Conservation (phyloP, 2,797 vertebrate species). For the Mergus octosetaceus region DNA sequence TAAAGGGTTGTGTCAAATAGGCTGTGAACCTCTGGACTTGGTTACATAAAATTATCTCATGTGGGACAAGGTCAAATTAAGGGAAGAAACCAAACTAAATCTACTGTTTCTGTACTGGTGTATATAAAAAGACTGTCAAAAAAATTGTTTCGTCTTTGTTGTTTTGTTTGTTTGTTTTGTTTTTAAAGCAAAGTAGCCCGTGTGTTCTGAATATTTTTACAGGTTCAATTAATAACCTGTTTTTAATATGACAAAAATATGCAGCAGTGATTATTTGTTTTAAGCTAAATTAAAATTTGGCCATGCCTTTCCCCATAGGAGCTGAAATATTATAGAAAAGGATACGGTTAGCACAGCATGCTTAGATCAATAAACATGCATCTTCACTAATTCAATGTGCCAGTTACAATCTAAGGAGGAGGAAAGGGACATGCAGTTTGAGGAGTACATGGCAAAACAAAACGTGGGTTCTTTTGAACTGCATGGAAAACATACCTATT, state of each 20-base stretch:
- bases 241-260: not conserved
- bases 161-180: too few relatives aligned
- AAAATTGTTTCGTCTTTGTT: not conserved
- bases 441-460: not conserved
- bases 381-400: not conserved
- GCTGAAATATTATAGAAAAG: not conserved
- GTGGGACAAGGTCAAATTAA: not conserved
- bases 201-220: not conserved
- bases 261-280: not conserved
- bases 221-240: not conserved
- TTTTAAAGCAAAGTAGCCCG: not conserved
- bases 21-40: not conserved
- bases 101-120: not conserved
- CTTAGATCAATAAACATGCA: not conserved
- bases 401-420: not conserved
- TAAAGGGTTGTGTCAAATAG: not conserved
- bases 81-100: not conserved
- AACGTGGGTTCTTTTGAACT: not conserved
- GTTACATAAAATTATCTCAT: not conserved
- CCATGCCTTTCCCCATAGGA: not conserved
- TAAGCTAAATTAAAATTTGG: not conserved
- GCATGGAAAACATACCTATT: not conserved
- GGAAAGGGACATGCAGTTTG: not conserved
- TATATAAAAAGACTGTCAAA: not conserved
- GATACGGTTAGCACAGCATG: not conserved